Evolutionary conservation across 2,888 invertebrate species (phyloP), one percentile per base, ranked within the genome.

Genomic region (Laothoe populi): DNA sequence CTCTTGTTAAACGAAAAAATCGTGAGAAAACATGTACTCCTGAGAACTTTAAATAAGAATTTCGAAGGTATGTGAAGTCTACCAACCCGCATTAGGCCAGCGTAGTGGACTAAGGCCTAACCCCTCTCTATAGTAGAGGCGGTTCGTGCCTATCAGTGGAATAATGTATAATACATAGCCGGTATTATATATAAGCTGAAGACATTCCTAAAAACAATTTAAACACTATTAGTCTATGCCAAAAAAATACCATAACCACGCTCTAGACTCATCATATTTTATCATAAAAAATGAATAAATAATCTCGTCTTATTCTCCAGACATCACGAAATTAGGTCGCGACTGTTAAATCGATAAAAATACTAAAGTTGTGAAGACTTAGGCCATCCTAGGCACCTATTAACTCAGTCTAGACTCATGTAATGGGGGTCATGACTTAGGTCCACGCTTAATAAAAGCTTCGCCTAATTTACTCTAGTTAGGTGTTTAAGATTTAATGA

Each of bases 291-390:
- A 35, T 35, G 5, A 21, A 19, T 53, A 49, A 24, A 48, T 48
- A 48, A n/a, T 16, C 3, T n/a, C 53, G 35, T 31, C 53, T 49
- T 16, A 46, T 46, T 24, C 13, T 19, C 16, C 53, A 35, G 31
- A 19, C 31, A 16, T 21, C 4, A 13, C 19, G 5, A 19, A 11
- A 35, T 2, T 35, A 19, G 53, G 53, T 35, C 53, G 53, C 53
- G 53, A 2, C 31, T 53, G 19, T 53, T 53, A 53, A 53, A 53
- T 53, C 53, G 16, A 31, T 48, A n/a, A 5, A 49, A 53, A 19
- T 53, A 53, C 35, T 35, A 46, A 11, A 48, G 13, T 48, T 53
- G 53, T 35, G 53, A 53, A 35, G 53, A 53, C 53, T 53, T 53
- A 53, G 53, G 19, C 53, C 11, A 35, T 53, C 31, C 35, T 53